Evolutionary conservation across 2,797 vertebrate species (phyloP).

Genomic region (Poeciliopsis paucimaculata): DNA sequence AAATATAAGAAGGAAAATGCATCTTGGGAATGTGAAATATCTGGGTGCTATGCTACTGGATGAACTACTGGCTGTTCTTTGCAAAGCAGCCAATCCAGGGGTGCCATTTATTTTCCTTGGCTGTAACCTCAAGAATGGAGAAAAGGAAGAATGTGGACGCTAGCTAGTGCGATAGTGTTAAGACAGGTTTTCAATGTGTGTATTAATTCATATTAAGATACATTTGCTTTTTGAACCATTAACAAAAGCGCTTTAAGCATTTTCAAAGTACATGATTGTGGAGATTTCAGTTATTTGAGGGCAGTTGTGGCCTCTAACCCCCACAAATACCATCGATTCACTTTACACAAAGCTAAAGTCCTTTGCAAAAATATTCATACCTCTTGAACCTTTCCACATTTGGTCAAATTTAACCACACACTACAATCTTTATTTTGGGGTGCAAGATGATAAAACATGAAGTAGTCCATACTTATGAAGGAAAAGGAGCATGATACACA

Average conservation of each 20-base stretch:
- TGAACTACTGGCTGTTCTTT: not conserved
- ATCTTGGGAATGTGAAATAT: not conserved
- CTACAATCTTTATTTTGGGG: not conserved
- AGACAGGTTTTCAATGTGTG: not conserved
- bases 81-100: not conserved
- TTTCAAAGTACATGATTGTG: not conserved
- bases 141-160: not conserved
- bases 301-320: not conserved
- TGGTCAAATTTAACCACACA: not conserved
- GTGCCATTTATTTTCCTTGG: not conserved
- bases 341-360: not conserved
- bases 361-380: not conserved
- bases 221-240: not conserved
- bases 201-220: not conserved
- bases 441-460: not conserved
- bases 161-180: not conserved
- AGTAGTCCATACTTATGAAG: not conserved
- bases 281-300: not conserved
- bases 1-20: not conserved
- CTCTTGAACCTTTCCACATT: not conserved
- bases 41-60: not conserved
- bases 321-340: not conserved
- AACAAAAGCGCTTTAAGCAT: not conserved
- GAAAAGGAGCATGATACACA: not conserved
- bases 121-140: not conserved